These are phyloP conservation scores for Agrenia bidenticulata DNA, from an alignment of 2,888 invertebrate species.

Conservation along the genomic window DNA sequence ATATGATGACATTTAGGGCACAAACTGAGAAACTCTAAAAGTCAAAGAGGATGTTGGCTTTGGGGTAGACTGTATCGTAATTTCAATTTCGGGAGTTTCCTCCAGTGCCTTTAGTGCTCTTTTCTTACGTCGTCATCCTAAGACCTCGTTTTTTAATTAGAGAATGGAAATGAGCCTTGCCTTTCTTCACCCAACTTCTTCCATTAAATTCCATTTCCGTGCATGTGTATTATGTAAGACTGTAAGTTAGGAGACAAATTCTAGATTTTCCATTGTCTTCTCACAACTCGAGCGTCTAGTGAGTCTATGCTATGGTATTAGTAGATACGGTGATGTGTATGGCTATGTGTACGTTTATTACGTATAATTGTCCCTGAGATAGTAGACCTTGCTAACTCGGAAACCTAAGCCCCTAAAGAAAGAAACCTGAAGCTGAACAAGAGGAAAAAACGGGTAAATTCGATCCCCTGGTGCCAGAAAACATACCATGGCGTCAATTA, in stretches of 20 bases:
- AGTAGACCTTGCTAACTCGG: not conserved
- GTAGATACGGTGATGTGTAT: no score
- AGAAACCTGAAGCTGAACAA: slow-evolving; percentile 42
- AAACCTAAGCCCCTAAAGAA: slow-evolving; percentile 18
- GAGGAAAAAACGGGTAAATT: slow-evolving; percentile 26
- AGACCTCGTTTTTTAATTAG: slow-evolving; percentile 15
- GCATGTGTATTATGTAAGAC: not conserved
- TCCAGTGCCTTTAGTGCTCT: no score
- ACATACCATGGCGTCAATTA: slow-evolving; percentile 49
- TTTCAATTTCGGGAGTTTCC: not conserved
- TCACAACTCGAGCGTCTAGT: not conserved
- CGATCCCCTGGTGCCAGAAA: slow-evolving; percentile 39
- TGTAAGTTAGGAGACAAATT: not conserved
- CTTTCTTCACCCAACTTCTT: not conserved
- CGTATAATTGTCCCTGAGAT: no score
- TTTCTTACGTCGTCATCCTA: not conserved
- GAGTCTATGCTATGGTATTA: no score
- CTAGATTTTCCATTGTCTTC: not conserved
- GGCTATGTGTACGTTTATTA: no score
- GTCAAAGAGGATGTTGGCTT: not conserved
- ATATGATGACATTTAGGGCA: not conserved
- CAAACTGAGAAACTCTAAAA: no score
- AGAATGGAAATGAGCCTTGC: not conserved
- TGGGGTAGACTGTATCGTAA: not conserved
- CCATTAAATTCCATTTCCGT: slow-evolving; percentile 6